phyloP scores from a whole-genome alignment of 2,888 invertebrate species.

The Gari tellinella region DNA sequence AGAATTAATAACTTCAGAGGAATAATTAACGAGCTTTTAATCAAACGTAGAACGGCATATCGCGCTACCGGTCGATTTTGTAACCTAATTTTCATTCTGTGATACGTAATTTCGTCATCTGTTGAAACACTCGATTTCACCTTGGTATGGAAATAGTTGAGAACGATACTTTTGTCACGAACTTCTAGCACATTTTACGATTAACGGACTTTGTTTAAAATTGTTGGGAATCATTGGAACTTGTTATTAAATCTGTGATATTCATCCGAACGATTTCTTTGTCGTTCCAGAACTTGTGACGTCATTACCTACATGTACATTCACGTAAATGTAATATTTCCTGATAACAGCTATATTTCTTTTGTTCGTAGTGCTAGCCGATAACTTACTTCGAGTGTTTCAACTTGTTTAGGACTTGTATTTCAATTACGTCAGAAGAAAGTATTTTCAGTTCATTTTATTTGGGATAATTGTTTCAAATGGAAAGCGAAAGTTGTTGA shows the following conservation, averaged over 20 bases:
- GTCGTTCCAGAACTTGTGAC: slow-evolving; percentile 18
- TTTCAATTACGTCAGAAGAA: background rate
- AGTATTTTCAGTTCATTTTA: background rate
- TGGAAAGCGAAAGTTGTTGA: slow-evolving; percentile 51
- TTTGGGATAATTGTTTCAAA: slow-evolving; percentile 18
- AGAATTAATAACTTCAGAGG: no score
- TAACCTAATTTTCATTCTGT: slow-evolving; percentile 53
- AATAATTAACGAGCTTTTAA: background rate
- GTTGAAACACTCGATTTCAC: slow-evolving; percentile 67
- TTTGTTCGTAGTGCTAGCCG: background rate
- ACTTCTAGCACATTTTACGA: slow-evolving; percentile 42
- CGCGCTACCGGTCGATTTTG: slow-evolving; percentile 47
- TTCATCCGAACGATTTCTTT: background rate
- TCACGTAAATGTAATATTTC: slow-evolving; percentile 13
- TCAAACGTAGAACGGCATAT: slow-evolving; percentile 5
- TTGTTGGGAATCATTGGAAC: no score
- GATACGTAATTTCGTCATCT: slow-evolving; percentile 68
- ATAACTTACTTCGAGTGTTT: background rate
- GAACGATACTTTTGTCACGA: slow-evolving; percentile 43
- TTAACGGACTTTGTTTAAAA: slow-evolving; percentile 39
- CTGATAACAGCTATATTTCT: background rate
- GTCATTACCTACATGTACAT: slow-evolving; percentile 45
- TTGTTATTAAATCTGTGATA: background rate
- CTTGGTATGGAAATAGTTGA: slow-evolving; percentile 58
- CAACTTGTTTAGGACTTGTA: no score